Evolutionary conservation across 2,113 vertebrate species (phyloP).

Genomic region (Engraulis encrasicolus): DNA sequence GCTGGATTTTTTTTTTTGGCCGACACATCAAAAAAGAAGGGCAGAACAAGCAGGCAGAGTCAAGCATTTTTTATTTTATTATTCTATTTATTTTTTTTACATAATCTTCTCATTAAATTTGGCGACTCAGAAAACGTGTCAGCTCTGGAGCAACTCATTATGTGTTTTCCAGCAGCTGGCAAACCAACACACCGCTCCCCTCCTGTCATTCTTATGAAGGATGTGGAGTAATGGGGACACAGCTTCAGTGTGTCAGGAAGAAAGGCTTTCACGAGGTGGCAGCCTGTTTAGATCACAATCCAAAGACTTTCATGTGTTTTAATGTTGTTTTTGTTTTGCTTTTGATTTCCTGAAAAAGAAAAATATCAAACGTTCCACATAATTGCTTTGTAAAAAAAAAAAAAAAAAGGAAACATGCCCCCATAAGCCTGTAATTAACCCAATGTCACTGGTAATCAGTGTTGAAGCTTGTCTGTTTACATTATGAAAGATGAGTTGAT

Average conservation of each 20-base stretch:
- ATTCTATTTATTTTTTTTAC: not conserved
- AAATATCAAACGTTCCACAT: too few relatives aligned
- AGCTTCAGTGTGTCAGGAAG: not conserved
- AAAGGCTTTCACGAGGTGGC: not conserved
- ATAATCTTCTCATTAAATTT: constrained; percentile 5
- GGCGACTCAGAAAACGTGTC: not conserved
- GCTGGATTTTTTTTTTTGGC: not conserved
- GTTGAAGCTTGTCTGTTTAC: too few relatives aligned
- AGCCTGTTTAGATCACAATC: not conserved
- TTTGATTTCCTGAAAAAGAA: not conserved
- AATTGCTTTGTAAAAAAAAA: too few relatives aligned
- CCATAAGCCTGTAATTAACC: too few relatives aligned
- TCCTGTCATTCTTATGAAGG: not conserved
- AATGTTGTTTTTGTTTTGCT: too few relatives aligned
- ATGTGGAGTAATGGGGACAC: not conserved
- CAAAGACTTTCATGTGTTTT: not conserved
- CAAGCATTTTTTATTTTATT: not conserved
- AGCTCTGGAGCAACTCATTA: not conserved
- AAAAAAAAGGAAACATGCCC: too few relatives aligned
- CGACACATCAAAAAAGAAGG: constrained; percentile 1
- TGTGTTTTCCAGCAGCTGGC: not conserved
- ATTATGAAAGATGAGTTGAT: too few relatives aligned
- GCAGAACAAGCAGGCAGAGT: not conserved
- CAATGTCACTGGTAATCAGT: too few relatives aligned
- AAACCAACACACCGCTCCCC: not conserved